Base-by-base conservation (phyloP, 2,113 vertebrate genomes). In the Marmota monax region DNA sequence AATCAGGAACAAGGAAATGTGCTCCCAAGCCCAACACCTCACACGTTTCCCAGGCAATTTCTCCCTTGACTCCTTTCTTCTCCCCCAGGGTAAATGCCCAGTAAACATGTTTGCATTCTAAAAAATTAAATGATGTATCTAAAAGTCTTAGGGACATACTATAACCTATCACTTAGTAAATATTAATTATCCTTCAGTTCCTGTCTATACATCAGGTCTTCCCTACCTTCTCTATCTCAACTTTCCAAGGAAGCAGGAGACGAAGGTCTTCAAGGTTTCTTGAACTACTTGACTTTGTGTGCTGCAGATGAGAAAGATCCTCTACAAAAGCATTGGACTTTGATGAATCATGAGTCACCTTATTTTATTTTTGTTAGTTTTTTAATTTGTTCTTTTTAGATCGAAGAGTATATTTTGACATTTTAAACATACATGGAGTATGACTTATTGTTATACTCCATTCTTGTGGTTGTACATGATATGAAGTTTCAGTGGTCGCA, bases 291-390 rank as follows among this genome's bases (percentile, higher is more conserved):
- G 84, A 17, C 42, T 87, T 87, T 92, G 48, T 42, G 65, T 27
- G 53, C 32, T 23, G 17, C 18, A 70, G 27, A 58, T 84, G 58
- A 83, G 79, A 83, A 92, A 94, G 72, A 67, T 58, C 1, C 69
- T 48, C 56, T 37, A 12, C 32, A 88, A 84, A 72, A 58, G 5
- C 20, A 76, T 78, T 96, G 58, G 84, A 92, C 92, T 72, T 67
- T 74, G 53, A 73, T 83, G 84, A 97, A 53, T 92, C 53, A 87
- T 80, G 37, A 90, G 84, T 95, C 53, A 78, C 3, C 37, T 76
- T 69, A 77, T 67, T 79, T 93, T 88, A 51, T 61, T 63, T 63
- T 63, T 63, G 22, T 63, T 23, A 11, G 2, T 58, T 58, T 58
- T 58, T 58, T 58, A 58, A 51, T 20, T 58, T 58, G 56, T 22